Conservation (phyloP, 2,888 invertebrate genomes). For the Rhagophthalmus giganteus region DNA sequence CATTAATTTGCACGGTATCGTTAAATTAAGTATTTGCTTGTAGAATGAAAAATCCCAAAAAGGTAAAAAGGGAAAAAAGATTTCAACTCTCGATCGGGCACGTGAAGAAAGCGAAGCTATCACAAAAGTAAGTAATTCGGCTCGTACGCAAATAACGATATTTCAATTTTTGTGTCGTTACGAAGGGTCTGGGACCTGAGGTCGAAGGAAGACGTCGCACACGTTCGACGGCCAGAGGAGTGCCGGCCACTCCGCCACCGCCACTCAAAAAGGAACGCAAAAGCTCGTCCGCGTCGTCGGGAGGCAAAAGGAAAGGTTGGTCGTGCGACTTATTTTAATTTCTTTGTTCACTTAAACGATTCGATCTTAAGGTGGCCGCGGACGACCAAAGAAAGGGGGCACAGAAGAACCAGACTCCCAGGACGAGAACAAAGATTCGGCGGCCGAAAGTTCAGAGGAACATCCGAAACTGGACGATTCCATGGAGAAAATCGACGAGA, state of each 20-base stretch:
- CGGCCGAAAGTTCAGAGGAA: slow-evolving; percentile 38
- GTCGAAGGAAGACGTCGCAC: slow-evolving; percentile 62
- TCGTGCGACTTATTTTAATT: no score
- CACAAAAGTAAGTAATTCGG: slow-evolving; percentile 56
- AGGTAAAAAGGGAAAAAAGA: slow-evolving; percentile 55
- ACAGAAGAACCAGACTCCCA: slow-evolving; percentile 50
- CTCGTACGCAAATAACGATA: not conserved
- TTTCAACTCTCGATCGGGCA: slow-evolving; percentile 56
- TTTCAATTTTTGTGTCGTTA: slow-evolving; percentile 5
- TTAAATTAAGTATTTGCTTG: slow-evolving; percentile 33
- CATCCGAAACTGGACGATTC: slow-evolving; percentile 22
- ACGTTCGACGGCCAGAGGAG: slow-evolving; percentile 60
- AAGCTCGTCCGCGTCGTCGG: slow-evolving; percentile 35
- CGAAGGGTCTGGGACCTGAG: slow-evolving; percentile 58
- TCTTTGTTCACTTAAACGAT: no score
- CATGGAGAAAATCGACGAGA: slow-evolving; percentile 28
- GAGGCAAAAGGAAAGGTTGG: slow-evolving; percentile 46
- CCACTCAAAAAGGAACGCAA: slow-evolving; percentile 57
- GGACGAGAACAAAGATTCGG: slow-evolving; percentile 48
- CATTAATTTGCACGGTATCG: slow-evolving; percentile 9
- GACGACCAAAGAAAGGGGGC: slow-evolving; percentile 46
- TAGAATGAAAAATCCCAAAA: slow-evolving; percentile 55
- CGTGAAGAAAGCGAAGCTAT: slow-evolving; percentile 60
- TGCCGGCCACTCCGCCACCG: slow-evolving; percentile 59
- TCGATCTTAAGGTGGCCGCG: slow-evolving; percentile 47